These are phyloP conservation scores for Desoria tigrina DNA, from an alignment of 2,888 invertebrate genomes.

Conservation along the genomic window DNA sequence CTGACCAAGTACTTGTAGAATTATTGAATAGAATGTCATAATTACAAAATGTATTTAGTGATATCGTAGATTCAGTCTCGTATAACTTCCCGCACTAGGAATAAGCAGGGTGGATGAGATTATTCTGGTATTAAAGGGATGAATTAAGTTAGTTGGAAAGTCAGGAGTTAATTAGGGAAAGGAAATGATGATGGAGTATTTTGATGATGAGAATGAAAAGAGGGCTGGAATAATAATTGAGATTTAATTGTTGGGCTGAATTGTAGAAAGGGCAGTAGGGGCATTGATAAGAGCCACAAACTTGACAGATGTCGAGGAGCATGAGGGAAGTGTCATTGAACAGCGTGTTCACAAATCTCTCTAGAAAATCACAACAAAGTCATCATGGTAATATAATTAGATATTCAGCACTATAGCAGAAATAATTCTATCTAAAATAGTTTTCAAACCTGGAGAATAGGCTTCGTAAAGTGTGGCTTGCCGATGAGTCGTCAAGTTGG, in stretches of 20 bases:
- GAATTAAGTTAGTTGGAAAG: constrained; percentile 2
- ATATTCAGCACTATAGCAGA: not conserved
- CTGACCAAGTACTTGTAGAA: no score
- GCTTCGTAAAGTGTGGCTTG: constrained; percentile 62
- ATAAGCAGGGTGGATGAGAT: no score
- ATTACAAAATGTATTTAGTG: no score
- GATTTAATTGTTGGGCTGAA: constrained; percentile 7
- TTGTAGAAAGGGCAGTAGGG: constrained; percentile 60
- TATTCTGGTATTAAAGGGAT: no score
- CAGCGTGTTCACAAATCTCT: constrained; percentile 55
- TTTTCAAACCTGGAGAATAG: constrained; percentile 61
- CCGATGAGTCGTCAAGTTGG: constrained; percentile 62
- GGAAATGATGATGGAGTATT: not conserved
- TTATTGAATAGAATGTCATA: no score
- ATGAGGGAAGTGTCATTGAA: constrained; percentile 57
- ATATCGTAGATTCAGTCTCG: no score
- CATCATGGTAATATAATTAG: constrained; percentile 1
- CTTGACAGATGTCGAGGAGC: constrained; percentile 59
- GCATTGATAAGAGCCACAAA: constrained; percentile 61
- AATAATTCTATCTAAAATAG: no score
- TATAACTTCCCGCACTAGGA: no score
- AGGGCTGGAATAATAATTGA: not conserved
- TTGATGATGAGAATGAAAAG: not conserved
- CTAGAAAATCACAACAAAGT: constrained; percentile 50
- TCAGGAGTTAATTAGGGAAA: constrained; percentile 8